These are phyloP conservation scores for Sebastes umbrosus DNA, from an alignment of 2,797 vertebrate species.

Conservation along the genomic window DNA sequence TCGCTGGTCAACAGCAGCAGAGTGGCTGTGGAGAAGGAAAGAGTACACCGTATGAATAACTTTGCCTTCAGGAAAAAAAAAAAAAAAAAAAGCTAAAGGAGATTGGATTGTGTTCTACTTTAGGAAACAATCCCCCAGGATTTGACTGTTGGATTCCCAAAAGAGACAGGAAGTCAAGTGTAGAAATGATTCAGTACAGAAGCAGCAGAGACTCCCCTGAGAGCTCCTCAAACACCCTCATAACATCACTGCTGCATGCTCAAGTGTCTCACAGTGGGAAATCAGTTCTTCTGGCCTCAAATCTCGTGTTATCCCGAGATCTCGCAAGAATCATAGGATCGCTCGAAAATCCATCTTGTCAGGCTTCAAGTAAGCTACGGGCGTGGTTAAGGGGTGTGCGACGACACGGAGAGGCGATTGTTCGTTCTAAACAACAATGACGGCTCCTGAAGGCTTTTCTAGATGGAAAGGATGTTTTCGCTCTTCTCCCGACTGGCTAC, in stretches of 20 bases:
- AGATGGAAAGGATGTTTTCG: neutral
- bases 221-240: neutral
- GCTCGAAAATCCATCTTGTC: neutral
- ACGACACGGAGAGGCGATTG: neutral
- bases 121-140: slow-evolving; percentile 29
- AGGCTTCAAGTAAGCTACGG: too few species aligned
- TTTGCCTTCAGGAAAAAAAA: neutral
- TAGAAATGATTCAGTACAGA: slow-evolving; percentile 29
- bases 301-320: neutral
- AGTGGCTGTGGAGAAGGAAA: neutral
- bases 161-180: slow-evolving; percentile 38
- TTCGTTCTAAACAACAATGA: too few species aligned
- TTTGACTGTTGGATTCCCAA: slow-evolving; percentile 10
- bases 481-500: neutral
- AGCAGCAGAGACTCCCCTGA: slow-evolving; percentile 13
- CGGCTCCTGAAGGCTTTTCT: neutral
- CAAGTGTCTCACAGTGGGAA: neutral
- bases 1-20: neutral
- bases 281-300: too few species aligned
- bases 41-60: neutral
- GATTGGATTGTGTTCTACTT: slow-evolving; percentile 32
- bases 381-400: neutral
- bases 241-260: neutral
- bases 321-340: neutral
- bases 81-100: neutral